Evolutionary conservation across 1,140 invertebrate genomes (phyloP).

Genomic region (Tachypleus tridentatus): DNA sequence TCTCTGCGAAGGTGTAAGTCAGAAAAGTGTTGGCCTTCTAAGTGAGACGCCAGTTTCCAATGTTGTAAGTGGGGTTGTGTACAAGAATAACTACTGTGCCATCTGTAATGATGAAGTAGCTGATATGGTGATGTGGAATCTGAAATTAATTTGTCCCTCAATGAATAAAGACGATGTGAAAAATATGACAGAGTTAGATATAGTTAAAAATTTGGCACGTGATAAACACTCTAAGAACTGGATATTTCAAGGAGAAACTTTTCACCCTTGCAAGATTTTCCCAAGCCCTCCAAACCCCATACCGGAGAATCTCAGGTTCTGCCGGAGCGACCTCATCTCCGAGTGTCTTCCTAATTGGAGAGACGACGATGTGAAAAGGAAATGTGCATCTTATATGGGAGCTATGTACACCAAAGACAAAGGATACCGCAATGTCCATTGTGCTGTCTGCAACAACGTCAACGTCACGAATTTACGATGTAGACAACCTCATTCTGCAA

Average conservation of each 20-base stretch:
- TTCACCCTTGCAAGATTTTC: no score
- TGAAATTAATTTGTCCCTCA: constrained; percentile 10
- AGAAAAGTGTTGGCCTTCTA: constrained; percentile 31
- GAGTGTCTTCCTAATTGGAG: constrained; percentile 6
- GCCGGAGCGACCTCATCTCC: neutral
- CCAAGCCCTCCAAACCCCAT: no score
- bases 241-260: no score
- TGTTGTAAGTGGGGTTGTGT: constrained; percentile 36
- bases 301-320: no score
- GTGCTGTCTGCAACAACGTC: constrained; percentile 43
- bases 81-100: constrained; percentile 44
- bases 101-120: constrained; percentile 38
- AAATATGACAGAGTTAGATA: neutral
- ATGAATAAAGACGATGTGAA: neutral
- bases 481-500: constrained; percentile 16
- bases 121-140: constrained; percentile 13
- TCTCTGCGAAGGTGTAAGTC: no score
- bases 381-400: constrained; percentile 15
- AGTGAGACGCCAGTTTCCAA: constrained; percentile 36
- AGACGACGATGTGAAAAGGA: constrained; percentile 4
- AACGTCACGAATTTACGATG: constrained; percentile 33
- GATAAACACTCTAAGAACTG: no score
- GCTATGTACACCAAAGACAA: neutral
- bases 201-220: neutral
- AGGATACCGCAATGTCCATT: constrained; percentile 42